Evolutionary conservation across 2,797 vertebrate genomes (phyloP).

Genomic region (Strix occidentalis): DNA sequence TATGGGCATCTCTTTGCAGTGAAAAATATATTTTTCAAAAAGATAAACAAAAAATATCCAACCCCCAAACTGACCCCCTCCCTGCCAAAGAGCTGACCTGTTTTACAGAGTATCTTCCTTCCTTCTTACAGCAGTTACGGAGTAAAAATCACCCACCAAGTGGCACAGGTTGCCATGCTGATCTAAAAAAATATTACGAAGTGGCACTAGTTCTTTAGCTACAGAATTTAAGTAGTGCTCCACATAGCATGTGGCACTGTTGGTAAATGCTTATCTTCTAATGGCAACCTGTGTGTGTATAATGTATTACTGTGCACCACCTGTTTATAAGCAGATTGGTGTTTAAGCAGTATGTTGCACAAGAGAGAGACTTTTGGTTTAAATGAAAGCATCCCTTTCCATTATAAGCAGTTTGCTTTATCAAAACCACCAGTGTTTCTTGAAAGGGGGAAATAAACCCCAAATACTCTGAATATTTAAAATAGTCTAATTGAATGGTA

Average conservation of each 20-base stretch:
- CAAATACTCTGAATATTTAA: not conserved
- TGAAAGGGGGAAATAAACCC: not conserved
- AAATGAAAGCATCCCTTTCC: not conserved
- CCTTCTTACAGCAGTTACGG: not conserved
- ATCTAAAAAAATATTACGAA: not conserved
- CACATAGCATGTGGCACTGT: not conserved
- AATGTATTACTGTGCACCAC: not conserved
- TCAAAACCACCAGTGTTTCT: not conserved
- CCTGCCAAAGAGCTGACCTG: not conserved
- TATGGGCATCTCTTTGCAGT: rapidly evolving
- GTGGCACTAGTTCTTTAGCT: not conserved
- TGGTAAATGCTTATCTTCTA: slow-evolving; percentile 2
- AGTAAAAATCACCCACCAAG: not conserved
- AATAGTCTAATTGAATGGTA: not conserved
- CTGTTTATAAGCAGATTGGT: not conserved
- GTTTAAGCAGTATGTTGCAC: not conserved
- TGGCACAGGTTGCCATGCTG: not conserved
- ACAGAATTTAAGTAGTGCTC: not conserved
- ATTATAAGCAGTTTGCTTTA: not conserved
- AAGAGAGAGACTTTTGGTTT: not conserved
- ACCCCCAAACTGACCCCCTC: not conserved
- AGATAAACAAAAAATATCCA: not conserved
- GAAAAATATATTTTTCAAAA: not conserved
- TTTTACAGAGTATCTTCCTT: not conserved
- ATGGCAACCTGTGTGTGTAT: not conserved